phyloP scores from a whole-genome alignment of 2,888 invertebrate genomes.

The Ornithoptera priamus region DNA sequence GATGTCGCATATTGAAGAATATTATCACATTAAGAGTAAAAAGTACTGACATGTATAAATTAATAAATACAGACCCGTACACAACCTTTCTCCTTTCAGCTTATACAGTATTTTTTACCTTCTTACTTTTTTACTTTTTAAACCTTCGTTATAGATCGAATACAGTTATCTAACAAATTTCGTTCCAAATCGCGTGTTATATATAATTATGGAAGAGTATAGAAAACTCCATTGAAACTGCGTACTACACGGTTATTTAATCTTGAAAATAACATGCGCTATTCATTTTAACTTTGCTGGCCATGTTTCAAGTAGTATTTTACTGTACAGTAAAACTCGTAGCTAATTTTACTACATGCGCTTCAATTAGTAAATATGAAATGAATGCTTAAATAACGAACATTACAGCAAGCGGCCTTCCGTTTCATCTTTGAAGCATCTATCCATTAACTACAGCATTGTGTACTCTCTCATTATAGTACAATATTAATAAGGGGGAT shows the following conservation, averaged over 20 bases:
- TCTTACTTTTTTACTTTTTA: too few species aligned
- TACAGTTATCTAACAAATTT: neutral
- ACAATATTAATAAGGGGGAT: too few species aligned
- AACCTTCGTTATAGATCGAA: neutral
- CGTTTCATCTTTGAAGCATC: slow-evolving; percentile 4
- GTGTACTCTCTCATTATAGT: neutral
- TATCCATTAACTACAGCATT: neutral
- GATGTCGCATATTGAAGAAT: too few species aligned
- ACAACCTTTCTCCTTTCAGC: too few species aligned
- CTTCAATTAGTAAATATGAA: slow-evolving; percentile 24
- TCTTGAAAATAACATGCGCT: slow-evolving; percentile 14
- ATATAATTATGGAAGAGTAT: slow-evolving; percentile 7
- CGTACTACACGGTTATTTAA: slow-evolving; percentile 16
- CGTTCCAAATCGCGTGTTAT: neutral
- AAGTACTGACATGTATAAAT: too few species aligned
- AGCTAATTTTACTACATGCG: slow-evolving; percentile 27
- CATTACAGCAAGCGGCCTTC: neutral
- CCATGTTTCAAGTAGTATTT: slow-evolving; percentile 27
- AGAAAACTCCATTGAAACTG: slow-evolving; percentile 17
- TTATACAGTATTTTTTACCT: too few species aligned
- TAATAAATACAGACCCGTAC: too few species aligned
- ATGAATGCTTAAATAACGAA: slow-evolving; percentile 12
- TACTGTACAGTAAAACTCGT: slow-evolving; percentile 26
- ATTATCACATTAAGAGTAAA: too few species aligned
- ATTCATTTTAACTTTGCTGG: slow-evolving; percentile 26